Evolutionary conservation across 1,140 invertebrate genomes (phyloP).

Genomic region (Plectrocnemia conspersa): DNA sequence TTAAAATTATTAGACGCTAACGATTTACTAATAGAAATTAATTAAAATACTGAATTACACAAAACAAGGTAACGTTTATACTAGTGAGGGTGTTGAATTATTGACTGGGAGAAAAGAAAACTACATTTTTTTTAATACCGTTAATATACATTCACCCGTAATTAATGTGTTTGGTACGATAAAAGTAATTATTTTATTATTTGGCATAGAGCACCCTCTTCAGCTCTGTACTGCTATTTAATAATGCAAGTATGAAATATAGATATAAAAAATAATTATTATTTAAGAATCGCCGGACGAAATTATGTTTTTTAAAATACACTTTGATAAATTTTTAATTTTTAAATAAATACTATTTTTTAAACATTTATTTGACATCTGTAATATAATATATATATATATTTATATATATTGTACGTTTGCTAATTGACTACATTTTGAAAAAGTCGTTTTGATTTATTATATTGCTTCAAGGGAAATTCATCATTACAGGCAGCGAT

Average conservation of each 20-base stretch:
- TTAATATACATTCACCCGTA: no score
- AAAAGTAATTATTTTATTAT: constrained; percentile 18
- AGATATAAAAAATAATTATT: constrained; percentile 25
- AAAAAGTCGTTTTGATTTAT: constrained; percentile 15
- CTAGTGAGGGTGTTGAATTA: no score
- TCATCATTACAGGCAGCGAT: no score
- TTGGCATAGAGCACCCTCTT: constrained; percentile 24
- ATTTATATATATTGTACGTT: constrained; percentile 23
- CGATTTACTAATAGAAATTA: no score
- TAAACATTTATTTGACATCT: constrained; percentile 7
- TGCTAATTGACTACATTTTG: constrained; percentile 20
- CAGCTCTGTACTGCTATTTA: constrained; percentile 24
- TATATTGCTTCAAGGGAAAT: constrained; percentile 20
- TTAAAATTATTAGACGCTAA: no score
- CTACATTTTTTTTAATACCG: no score
- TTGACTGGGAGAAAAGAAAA: no score
- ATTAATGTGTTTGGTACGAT: no score
- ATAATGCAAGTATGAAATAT: constrained; percentile 19
- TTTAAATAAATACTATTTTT: constrained; percentile 11
- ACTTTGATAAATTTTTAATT: constrained; percentile 1
- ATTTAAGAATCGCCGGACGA: constrained; percentile 18
- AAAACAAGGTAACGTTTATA: no score
- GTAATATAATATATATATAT: constrained; percentile 8
- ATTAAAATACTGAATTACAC: no score
- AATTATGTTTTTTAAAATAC: constrained; percentile 2